Evolutionary conservation across 2,888 invertebrate genomes (phyloP), one percentile per base, ranked within the genome.

Genomic region (Tachina grossa): DNA sequence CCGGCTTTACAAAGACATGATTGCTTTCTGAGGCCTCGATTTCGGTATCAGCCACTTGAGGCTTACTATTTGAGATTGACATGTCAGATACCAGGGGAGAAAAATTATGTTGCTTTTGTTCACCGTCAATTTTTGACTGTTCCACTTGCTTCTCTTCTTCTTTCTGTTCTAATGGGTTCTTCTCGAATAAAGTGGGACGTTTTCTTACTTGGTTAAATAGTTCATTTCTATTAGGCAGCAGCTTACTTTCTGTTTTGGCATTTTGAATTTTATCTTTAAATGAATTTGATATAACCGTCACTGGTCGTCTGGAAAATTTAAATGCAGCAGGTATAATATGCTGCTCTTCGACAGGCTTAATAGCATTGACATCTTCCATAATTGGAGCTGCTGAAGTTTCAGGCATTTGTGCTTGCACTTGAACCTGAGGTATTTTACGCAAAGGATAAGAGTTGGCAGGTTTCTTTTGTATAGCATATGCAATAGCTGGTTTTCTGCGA

Each of bases 131-230:
- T 45, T 82, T 77, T 1, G 72, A 9, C 19, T 74, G 71, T 43
- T 83, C 78, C 59, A 61, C 47, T 55, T n/a, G 22, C 10, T 43
- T 45, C n/a, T 49, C 75, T 65, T 89, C 87, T 65, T 87, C 87
- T 11, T 79, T 19, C 88, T 22, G 45, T 87, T 22, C 87, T 61
- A 14, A 74, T 75, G 55, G 88, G 55, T 76, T 87, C 77, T 89
- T 90, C 31, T 89, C 89, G 51, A 90, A 88, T 71, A 88, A 83
- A 0, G 89, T 86, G 11, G 92, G 92, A 66, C 91, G 91, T 59
- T 91, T 92, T 45, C 92, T 90, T 16, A 90, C 90, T 51, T 90
- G 88, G 11, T 88, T 89, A 69, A 88, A 92, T 9, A 92, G 84
- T 6, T 92, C 91, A 10, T 88, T 88, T 55, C 91, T 89, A 1